These are phyloP conservation scores for Tyrannus savana DNA, from an alignment of 2,113 vertebrate genomes.

Conservation along the genomic window DNA sequence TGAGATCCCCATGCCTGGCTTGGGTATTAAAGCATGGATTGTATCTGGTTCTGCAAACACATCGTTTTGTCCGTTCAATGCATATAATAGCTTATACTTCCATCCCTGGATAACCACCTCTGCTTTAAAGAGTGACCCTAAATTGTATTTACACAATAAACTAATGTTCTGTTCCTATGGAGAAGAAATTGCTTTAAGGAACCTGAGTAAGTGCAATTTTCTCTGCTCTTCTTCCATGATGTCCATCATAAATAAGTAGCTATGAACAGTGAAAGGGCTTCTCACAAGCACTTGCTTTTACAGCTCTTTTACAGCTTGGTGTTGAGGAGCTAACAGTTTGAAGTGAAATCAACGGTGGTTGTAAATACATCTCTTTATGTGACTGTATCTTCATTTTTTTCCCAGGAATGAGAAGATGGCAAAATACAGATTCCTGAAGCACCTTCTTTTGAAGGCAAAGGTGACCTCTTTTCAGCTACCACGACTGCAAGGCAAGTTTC, in stretches of 20 bases:
- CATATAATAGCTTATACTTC: not conserved
- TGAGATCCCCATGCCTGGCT: not conserved
- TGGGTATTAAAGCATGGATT: not conserved
- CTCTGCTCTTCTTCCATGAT: not conserved
- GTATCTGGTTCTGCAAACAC: not conserved
- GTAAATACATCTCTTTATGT: not conserved
- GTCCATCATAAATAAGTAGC: not conserved
- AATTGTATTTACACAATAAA: conserved; percentile 45
- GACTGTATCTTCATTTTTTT: not conserved
- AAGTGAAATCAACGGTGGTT: not conserved
- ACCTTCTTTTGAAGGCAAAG: not conserved
- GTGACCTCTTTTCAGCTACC: conserved; percentile 10
- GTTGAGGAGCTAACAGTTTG: not conserved
- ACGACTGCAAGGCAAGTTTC: conserved; percentile 15
- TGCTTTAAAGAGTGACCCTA: conserved; percentile 25
- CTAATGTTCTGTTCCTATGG: not conserved
- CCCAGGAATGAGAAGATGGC: not conserved
- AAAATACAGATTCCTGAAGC: not conserved
- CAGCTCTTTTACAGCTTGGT: not conserved
- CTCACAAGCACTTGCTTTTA: not conserved
- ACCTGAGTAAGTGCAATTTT: not conserved
- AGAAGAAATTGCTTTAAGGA: not conserved
- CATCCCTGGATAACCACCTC: not conserved
- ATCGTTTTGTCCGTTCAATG: not conserved
- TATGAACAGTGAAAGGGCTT: not conserved